Conservation (phyloP, 1,140 invertebrate genomes). For the Drosophila malerkotliana region DNA sequence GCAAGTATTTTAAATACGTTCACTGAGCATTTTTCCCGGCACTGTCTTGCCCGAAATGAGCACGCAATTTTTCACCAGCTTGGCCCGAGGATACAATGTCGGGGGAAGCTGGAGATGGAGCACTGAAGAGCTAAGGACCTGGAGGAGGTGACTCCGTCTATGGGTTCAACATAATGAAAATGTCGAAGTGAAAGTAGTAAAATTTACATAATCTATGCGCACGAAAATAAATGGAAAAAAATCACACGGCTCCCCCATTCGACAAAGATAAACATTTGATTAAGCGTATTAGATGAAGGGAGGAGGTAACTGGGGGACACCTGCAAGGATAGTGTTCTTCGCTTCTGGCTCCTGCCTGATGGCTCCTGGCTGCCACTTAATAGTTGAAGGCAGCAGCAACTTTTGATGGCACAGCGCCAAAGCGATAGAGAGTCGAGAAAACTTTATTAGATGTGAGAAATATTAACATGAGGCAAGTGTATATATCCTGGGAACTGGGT, state of each 20-base stretch:
- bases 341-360: constrained; percentile 18
- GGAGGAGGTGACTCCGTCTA: constrained; percentile 34
- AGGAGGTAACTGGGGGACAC: constrained; percentile 12
- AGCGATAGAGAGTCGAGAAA: constrained; percentile 31
- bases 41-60: constrained; percentile 51
- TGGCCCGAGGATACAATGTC: constrained; percentile 3
- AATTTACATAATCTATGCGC: constrained; percentile 81
- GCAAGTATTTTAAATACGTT: constrained; percentile 81
- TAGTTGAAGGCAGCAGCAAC: constrained; percentile 47
- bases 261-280: constrained; percentile 77
- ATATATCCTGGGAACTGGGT: constrained; percentile 2
- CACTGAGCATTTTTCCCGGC: constrained; percentile 48
- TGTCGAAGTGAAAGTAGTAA: constrained; percentile 82
- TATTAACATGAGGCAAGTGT: constrained; percentile 55
- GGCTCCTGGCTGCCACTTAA: constrained; percentile 28
- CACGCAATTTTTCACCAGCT: constrained; percentile 66
- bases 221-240: constrained; percentile 80
- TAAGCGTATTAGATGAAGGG: constrained; percentile 66
- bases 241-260: constrained; percentile 29
- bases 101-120: neutral
- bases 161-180: constrained; percentile 72
- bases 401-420: constrained; percentile 46
- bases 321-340: constrained; percentile 38
- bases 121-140: neutral
- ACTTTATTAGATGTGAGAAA: constrained; percentile 77